phyloP scores from a whole-genome alignment of 2,888 invertebrate genomes.

The Cheilosia urbana region DNA sequence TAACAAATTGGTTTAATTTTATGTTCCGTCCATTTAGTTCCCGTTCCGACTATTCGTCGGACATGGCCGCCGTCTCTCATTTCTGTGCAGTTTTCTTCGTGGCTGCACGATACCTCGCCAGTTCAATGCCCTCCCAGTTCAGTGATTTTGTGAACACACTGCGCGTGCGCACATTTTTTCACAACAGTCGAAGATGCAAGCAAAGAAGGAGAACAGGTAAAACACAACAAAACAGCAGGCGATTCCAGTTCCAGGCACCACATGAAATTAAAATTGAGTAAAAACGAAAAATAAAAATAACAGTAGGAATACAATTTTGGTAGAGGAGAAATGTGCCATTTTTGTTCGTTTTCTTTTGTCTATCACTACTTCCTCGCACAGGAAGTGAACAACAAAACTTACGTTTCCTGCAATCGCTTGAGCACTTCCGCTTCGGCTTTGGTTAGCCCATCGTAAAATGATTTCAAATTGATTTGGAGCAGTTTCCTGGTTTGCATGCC shows the following conservation, averaged over 20 bases:
- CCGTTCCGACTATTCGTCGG: conserved; percentile 10
- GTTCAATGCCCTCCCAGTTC: conserved; percentile 88
- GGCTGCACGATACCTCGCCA: conserved; percentile 84
- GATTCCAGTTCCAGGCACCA: conserved; percentile 34
- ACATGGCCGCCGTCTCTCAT: conserved; percentile 80
- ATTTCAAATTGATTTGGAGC: conserved; percentile 87
- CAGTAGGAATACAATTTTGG: conserved; percentile 18
- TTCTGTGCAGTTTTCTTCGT: conserved; percentile 79
- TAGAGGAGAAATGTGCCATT: conserved; percentile 18
- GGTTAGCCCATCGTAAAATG: conserved; percentile 87
- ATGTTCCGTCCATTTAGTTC: conserved; percentile 46
- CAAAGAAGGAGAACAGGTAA: conserved; percentile 31
- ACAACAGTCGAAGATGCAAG: conserved; percentile 64
- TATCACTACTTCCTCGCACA: conserved; percentile 42
- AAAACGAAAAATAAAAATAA: conserved; percentile 21
- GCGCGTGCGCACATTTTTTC: conserved; percentile 78
- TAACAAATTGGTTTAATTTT: conserved; percentile 48
- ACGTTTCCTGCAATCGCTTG: conserved; percentile 87
- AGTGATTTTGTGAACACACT: conserved; percentile 83
- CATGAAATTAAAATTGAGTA: conserved; percentile 49
- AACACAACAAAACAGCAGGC: conserved; percentile 14
- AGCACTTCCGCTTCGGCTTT: conserved; percentile 87
- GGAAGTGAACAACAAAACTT: conserved; percentile 77
- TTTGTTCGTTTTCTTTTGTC: conserved; percentile 11
- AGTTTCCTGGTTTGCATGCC: conserved; percentile 89